phyloP scores from a whole-genome alignment of 2,888 invertebrate genomes.

The Coleophora deauratella region DNA sequence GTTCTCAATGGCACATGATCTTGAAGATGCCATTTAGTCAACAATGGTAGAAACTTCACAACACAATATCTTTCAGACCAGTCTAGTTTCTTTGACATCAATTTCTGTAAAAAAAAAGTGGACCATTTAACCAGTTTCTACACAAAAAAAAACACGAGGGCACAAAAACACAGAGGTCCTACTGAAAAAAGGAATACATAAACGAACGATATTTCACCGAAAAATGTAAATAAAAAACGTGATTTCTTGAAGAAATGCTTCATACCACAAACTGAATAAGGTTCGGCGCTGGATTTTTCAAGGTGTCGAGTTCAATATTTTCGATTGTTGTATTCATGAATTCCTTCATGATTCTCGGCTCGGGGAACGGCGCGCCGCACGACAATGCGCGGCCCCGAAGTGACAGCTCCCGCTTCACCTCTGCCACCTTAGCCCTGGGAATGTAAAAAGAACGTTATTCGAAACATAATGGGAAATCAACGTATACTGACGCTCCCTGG shows the following conservation, averaged over 20 bases:
- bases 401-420: constrained; percentile 79
- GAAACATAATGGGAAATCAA: too few relatives aligned
- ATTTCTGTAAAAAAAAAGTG: constrained; percentile 61
- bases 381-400: constrained; percentile 80
- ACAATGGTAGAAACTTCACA: constrained; percentile 83
- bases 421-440: constrained; percentile 74
- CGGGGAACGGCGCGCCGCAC: constrained; percentile 77
- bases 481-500: too few relatives aligned
- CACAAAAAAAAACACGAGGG: too few relatives aligned
- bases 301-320: constrained; percentile 64
- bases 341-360: constrained; percentile 82
- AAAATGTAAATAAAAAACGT: too few relatives aligned
- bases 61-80: constrained; percentile 86
- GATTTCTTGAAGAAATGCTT: not conserved
- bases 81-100: constrained; percentile 77
- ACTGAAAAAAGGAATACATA: too few relatives aligned
- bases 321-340: constrained; percentile 75
- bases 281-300: constrained; percentile 78
- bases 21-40: constrained; percentile 84
- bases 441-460: not conserved
- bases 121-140: too few relatives aligned
- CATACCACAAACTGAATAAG: constrained; percentile 80
- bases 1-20: constrained; percentile 44
- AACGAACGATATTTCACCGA: too few relatives aligned
- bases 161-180: too few relatives aligned